phyloP scores from a whole-genome alignment of 2,888 invertebrate species.

The Protodeltote pygarga region DNA sequence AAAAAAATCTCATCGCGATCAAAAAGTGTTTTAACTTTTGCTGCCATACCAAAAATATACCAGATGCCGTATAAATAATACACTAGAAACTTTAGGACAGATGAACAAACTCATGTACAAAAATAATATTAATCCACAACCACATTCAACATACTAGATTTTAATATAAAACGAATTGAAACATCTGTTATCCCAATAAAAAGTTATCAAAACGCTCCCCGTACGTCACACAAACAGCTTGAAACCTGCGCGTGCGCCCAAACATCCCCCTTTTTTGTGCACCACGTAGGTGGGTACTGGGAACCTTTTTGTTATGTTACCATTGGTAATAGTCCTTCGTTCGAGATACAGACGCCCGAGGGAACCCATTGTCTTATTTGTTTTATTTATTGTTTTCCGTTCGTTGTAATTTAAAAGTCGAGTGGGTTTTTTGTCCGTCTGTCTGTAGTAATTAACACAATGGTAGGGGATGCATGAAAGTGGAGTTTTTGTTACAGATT shows the following conservation, averaged over 20 bases:
- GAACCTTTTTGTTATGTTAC: slow-evolving; percentile 71
- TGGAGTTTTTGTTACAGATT: slow-evolving; percentile 33
- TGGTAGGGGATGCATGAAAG: slow-evolving; percentile 52
- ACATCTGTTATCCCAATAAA: background rate
- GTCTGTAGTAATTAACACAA: slow-evolving; percentile 69
- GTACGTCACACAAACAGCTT: slow-evolving; percentile 30
- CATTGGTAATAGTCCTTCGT: slow-evolving; percentile 64
- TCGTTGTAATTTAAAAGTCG: slow-evolving; percentile 70
- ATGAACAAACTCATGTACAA: too few species aligned
- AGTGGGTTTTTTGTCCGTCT: slow-evolving; percentile 57
- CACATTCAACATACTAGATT: too few species aligned
- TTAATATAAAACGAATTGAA: slow-evolving; percentile 7
- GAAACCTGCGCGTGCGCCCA: slow-evolving; percentile 61
- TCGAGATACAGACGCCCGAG: slow-evolving; percentile 55
- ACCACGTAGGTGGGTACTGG: slow-evolving; percentile 69
- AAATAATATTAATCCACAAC: too few species aligned
- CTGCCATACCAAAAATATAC: too few species aligned
- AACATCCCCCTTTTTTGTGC: slow-evolving; percentile 55
- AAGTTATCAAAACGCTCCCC: slow-evolving; percentile 21
- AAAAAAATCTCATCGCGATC: too few species aligned
- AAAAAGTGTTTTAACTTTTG: too few species aligned
- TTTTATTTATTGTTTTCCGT: slow-evolving; percentile 69
- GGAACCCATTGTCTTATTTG: slow-evolving; percentile 61
- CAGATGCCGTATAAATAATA: too few species aligned
- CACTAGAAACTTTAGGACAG: too few species aligned